A percentile compares a stretch with the other conserved stretches of the same genome.
Conservation (phyloP, 2,113 vertebrate species). For the Amphiprion percula region DNA sequence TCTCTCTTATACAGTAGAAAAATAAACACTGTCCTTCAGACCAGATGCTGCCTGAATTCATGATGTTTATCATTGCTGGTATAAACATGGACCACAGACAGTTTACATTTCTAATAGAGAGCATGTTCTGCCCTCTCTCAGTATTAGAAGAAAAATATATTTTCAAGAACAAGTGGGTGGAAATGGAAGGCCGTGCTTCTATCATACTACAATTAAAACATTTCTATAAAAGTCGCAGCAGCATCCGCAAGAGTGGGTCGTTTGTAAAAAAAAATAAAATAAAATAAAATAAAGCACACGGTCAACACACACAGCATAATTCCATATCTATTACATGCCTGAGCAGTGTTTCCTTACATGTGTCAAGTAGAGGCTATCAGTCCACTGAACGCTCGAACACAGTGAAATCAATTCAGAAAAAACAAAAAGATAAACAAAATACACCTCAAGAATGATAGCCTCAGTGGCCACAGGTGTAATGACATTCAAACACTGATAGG, state of each 20-base stretch:
- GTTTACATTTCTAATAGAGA: conserved; percentile 80
- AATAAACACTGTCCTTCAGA: conserved; percentile 76
- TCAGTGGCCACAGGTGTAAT: conserved; percentile 55
- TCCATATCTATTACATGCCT: conserved; percentile 45
- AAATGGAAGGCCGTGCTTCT: conserved; percentile 37
- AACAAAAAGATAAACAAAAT: conserved; percentile 63
- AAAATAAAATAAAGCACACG: neutral
- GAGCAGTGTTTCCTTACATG: conserved; percentile 44
- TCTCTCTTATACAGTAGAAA: conserved; percentile 66
- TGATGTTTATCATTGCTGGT: conserved; percentile 74
- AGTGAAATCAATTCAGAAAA: conserved; percentile 59
- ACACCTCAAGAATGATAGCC: conserved; percentile 42
- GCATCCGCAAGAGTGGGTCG: conserved; percentile 10
- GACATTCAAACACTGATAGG: conserved; percentile 67
- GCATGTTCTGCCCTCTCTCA: conserved; percentile 64
- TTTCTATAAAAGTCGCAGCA: conserved; percentile 43
- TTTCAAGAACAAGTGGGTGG: conserved; percentile 45
- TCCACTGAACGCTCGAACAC: conserved; percentile 24
- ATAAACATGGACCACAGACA: conserved; percentile 72
- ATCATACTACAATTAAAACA: conserved; percentile 57
- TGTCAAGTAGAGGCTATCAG: conserved; percentile 55
- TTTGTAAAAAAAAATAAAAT: conserved; percentile 19
- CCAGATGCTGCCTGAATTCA: conserved; percentile 79
- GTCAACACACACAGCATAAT: conserved; percentile 17
- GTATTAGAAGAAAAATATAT: conserved; percentile 70